Percentiles rank a stretch among this genome's conserved stretches.
These are phyloP conservation scores for Meteorus sp. DNA, from an alignment of 1,140 invertebrate genomes.

Conservation along the genomic window DNA sequence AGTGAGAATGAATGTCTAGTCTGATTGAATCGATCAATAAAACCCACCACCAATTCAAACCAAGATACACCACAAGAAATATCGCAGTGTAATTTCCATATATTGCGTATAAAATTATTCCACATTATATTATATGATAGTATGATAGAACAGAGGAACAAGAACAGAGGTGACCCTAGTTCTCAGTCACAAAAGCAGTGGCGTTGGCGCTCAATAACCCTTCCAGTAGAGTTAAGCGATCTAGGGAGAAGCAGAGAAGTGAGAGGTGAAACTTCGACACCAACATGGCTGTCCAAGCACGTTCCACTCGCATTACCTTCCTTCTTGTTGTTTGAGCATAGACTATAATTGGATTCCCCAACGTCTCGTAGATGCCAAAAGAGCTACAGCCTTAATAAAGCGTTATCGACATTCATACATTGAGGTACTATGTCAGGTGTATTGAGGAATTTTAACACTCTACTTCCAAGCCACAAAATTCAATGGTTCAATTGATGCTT, in stretches of 20 bases:
- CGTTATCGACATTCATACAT: constrained; percentile 9
- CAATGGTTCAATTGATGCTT: not conserved
- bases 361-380: constrained; percentile 18
- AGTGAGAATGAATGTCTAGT: not conserved
- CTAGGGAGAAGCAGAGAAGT: constrained; percentile 9
- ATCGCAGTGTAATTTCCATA: too few species aligned
- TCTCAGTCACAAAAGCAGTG: not conserved
- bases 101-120: too few species aligned
- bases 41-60: not conserved
- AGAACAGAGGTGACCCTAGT: not conserved
- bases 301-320: constrained; percentile 30
- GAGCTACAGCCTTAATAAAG: not conserved
- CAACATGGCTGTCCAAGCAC: constrained; percentile 19
- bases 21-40: not conserved
- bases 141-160: not conserved
- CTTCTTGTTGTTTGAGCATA: constrained; percentile 25
- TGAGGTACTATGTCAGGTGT: not conserved
- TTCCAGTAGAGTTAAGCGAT: constrained; percentile 24
- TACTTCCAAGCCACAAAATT: too few species aligned
- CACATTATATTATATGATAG: too few species aligned
- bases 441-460: not conserved
- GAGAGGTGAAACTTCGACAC: constrained; percentile 19
- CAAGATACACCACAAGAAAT: too few species aligned
- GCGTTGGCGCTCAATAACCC: constrained; percentile 12
- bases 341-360: constrained; percentile 34